Evolutionary conservation across 2,797 vertebrate genomes (phyloP).

Genomic region (Podarcis lilfordi): DNA sequence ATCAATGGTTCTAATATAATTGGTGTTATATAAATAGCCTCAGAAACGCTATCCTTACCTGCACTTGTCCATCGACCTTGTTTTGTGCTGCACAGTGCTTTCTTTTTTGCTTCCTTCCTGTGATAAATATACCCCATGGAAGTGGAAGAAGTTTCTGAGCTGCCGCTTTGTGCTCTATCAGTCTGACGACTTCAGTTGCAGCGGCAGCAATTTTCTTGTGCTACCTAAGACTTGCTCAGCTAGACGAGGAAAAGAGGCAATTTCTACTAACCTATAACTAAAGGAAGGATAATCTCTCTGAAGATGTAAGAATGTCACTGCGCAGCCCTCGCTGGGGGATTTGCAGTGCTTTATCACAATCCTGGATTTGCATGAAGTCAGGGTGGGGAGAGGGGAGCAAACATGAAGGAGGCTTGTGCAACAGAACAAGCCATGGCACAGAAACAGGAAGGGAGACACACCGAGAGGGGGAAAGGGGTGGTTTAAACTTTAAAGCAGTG

Average conservation of each 20-base stretch:
- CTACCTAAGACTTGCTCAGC: background rate
- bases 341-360: too few species aligned
- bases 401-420: too few species aligned
- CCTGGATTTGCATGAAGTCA: too few species aligned
- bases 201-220: conserved; percentile 18
- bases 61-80: background rate
- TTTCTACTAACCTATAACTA: background rate
- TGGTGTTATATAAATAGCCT: background rate
- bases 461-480: background rate
- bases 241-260: background rate
- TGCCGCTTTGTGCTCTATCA: background rate
- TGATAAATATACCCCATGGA: conserved; percentile 26
- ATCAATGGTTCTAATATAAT: background rate
- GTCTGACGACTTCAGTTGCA: conserved; percentile 17
- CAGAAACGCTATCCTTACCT: background rate
- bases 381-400: too few species aligned
- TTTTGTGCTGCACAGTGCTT: background rate
- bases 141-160: conserved; percentile 18
- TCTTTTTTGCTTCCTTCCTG: conserved; percentile 22
- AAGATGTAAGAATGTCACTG: too few species aligned
- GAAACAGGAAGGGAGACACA: too few species aligned
- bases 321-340: too few species aligned
- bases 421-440: too few species aligned
- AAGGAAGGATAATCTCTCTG: background rate
- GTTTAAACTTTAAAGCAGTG: too few species aligned